Conservation (phyloP, 64 coral and sea anemone genomes). For the Actinia equina region DNA sequence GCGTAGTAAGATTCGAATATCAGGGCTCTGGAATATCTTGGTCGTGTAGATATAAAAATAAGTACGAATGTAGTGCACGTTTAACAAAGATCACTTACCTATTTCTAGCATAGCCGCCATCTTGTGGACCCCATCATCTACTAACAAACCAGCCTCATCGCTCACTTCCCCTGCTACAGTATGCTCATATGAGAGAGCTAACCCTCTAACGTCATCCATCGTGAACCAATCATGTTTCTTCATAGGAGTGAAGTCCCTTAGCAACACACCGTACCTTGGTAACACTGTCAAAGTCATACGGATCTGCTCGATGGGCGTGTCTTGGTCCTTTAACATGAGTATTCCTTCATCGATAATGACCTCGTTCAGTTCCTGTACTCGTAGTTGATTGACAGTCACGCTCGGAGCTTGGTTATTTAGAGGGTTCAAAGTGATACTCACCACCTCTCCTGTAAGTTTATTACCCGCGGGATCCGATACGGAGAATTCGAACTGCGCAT, state of each 20-base stretch:
- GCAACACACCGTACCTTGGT: slow-evolving; percentile 66
- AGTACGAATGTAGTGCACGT: background rate
- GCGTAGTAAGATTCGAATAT: too few species aligned
- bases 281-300: slow-evolving; percentile 34
- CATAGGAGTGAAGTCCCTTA: slow-evolving; percentile 43
- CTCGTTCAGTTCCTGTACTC: slow-evolving; percentile 37
- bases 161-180: slow-evolving; percentile 44
- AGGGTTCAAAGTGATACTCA: slow-evolving; percentile 57
- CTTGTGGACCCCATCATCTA: slow-evolving; percentile 62
- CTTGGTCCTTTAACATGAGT: slow-evolving; percentile 50
- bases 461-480: slow-evolving; percentile 81
- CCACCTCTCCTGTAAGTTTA: slow-evolving; percentile 44
- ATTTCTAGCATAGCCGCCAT: slow-evolving; percentile 39
- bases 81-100: slow-evolving; percentile 14
- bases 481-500: slow-evolving; percentile 89
- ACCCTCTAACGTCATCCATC: slow-evolving; percentile 54
- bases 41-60: too few species aligned
- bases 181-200: slow-evolving; percentile 58
- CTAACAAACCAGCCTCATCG: slow-evolving; percentile 64
- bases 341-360: slow-evolving; percentile 22
- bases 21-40: too few species aligned
- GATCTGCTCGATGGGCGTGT: slow-evolving; percentile 43
- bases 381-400: slow-evolving; percentile 27
- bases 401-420: slow-evolving; percentile 69
- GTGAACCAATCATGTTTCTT: slow-evolving; percentile 47